phyloP scores from a whole-genome alignment of 1,140 invertebrate species.

The Samia ricini region DNA sequence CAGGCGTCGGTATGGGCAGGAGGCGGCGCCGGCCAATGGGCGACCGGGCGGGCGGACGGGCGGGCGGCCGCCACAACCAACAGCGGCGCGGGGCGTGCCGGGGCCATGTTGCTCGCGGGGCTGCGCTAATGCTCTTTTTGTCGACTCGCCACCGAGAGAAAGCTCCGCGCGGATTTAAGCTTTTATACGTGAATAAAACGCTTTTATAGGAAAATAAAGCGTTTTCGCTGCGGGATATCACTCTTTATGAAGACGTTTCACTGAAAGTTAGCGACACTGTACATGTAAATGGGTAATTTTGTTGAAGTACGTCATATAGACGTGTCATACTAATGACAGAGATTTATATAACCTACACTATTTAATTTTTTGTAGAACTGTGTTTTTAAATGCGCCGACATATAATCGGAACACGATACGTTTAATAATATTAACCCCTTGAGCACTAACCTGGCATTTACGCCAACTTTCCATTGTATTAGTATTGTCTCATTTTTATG shows the following conservation, averaged over 20 bases:
- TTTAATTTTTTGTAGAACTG: neutral
- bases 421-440: no score
- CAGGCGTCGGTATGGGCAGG: constrained; percentile 25
- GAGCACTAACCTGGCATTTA: no score
- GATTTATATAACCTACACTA: constrained; percentile 1
- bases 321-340: neutral
- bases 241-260: constrained; percentile 70
- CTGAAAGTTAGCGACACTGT: constrained; percentile 71
- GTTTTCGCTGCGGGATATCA: constrained; percentile 73
- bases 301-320: neutral
- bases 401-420: no score
- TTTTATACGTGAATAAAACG: constrained; percentile 76
- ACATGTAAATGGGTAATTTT: constrained; percentile 60
- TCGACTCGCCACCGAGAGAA: constrained; percentile 62
- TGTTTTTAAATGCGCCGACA: neutral
- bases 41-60: constrained; percentile 43
- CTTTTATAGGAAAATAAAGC: constrained; percentile 76
- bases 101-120: constrained; percentile 58
- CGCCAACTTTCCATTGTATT: no score
- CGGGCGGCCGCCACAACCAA: constrained; percentile 35
- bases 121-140: constrained; percentile 71
- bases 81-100: constrained; percentile 52
- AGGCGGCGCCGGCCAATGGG: constrained; percentile 33
- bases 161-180: constrained; percentile 75
- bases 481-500: no score